Evolutionary conservation across 2,113 vertebrate species (phyloP).

Genomic region (Apteryx mantelli): DNA sequence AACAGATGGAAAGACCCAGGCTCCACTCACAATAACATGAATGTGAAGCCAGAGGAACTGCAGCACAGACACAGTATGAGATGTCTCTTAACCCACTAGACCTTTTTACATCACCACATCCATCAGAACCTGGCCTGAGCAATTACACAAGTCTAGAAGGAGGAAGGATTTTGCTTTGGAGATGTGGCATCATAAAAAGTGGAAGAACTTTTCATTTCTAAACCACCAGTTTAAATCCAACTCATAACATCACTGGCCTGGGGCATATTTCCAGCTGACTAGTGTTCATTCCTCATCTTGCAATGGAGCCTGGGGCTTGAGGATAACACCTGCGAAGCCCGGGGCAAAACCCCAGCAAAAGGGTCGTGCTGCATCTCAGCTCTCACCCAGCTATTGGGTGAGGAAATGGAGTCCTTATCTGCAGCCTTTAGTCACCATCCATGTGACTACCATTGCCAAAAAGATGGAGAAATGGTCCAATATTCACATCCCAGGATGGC

Average conservation of each 20-base stretch:
- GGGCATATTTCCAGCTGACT: neutral
- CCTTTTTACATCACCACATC: neutral
- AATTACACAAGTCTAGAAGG: neutral
- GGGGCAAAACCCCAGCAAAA: neutral
- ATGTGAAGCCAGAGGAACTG: neutral
- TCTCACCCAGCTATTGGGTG: neutral
- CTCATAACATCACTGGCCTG: neutral
- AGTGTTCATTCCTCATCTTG: neutral
- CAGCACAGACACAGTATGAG: neutral
- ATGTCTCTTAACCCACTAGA: neutral
- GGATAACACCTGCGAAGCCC: neutral
- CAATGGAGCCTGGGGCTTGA: neutral
- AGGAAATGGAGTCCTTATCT: neutral
- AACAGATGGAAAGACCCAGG: neutral
- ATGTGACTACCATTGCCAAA: neutral
- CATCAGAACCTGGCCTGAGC: neutral
- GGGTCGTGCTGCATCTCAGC: neutral
- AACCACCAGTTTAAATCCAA: neutral
- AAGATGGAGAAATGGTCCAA: neutral
- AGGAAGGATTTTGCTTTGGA: neutral
- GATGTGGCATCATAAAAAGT: neutral
- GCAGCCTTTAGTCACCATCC: neutral
- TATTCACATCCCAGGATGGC: fast-evolving
- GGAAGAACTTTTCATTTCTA: neutral
- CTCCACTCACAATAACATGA: neutral